Conservation (phyloP, 92 coral and sea anemone species). For the Phenganax marumi region DNA sequence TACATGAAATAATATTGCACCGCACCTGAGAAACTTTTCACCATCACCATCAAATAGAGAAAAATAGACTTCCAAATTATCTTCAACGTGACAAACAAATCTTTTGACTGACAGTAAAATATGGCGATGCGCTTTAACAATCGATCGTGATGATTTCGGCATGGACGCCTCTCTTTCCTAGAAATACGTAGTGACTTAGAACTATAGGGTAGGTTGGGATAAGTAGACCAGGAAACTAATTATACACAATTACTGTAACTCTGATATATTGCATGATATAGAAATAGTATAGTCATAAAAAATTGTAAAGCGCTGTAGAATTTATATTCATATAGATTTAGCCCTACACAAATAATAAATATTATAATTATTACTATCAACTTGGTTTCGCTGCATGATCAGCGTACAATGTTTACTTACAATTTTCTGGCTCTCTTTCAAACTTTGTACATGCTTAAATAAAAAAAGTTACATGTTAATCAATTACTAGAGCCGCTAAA, state of each 20-base stretch:
- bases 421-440: conserved; percentile 73
- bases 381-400: no score
- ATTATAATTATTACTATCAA: no score
- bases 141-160: conserved; percentile 57
- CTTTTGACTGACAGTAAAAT: conserved; percentile 66
- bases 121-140: conserved; percentile 67
- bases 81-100: conserved; percentile 77
- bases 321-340: no score
- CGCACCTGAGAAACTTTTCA: conserved; percentile 76
- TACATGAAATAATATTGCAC: background rate
- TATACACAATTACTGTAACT: background rate
- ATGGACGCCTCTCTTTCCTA: conserved; percentile 75
- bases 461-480: background rate
- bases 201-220: no score
- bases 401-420: conserved; percentile 54
- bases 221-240: no score
- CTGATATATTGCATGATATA: background rate
- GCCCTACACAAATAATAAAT: background rate
- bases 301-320: background rate
- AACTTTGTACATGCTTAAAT: conserved; percentile 78
- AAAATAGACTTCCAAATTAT: conserved; percentile 80
- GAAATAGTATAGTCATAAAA: no score
- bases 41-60: conserved; percentile 80
- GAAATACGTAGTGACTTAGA: background rate
- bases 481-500: background rate